Conservation (phyloP, 2,797 vertebrate genomes). For the Phrynocephalus guinanensis region DNA sequence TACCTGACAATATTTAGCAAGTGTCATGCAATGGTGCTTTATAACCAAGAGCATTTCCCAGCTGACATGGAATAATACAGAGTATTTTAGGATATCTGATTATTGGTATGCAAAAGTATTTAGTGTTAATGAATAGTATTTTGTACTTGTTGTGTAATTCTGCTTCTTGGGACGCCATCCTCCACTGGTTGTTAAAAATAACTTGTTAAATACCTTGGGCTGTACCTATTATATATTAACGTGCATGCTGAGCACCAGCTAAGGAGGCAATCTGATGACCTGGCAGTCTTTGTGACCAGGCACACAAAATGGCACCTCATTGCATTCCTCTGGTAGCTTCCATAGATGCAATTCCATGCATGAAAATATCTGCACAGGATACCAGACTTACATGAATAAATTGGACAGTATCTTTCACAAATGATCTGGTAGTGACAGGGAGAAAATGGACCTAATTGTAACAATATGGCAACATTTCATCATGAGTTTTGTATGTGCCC, state of each 20-base stretch:
- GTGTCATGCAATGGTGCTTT: not conserved
- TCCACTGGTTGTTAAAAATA: not conserved
- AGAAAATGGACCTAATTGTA: too few species aligned
- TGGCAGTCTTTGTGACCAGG: too few species aligned
- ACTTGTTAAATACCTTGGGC: not conserved
- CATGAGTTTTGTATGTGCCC: too few species aligned
- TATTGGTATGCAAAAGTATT: not conserved
- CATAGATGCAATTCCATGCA: too few species aligned
- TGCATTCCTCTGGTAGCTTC: too few species aligned
- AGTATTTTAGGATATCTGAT: not conserved
- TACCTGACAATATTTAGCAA: not conserved
- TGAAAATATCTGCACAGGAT: too few species aligned
- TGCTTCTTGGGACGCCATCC: not conserved
- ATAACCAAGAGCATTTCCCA: not conserved
- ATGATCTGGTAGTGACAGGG: too few species aligned
- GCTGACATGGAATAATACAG: not conserved
- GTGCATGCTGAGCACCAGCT: too few species aligned
- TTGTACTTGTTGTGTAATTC: not conserved
- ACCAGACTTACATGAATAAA: not conserved
- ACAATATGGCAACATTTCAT: too few species aligned
- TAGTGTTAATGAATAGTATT: not conserved
- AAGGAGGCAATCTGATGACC: too few species aligned
- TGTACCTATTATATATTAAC: too few species aligned
- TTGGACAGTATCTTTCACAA: not conserved
- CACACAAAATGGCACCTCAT: too few species aligned